These are phyloP conservation scores for Luscinia luscinia DNA, from an alignment of 2,797 vertebrate species.

Conservation along the genomic window DNA sequence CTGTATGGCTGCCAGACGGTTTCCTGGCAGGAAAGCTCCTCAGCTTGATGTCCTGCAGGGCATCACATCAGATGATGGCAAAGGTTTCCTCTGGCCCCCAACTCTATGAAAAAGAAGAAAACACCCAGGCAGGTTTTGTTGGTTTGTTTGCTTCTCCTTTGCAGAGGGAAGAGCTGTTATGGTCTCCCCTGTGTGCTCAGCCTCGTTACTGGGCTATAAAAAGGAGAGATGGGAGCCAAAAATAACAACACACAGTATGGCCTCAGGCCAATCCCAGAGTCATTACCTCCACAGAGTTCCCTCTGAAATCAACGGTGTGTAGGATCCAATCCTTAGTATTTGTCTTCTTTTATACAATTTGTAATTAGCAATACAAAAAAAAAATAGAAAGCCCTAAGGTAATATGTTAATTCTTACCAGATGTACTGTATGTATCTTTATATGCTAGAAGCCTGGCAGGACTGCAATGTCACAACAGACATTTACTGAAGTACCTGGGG, in stretches of 20 bases:
- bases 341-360: constrained; percentile 67
- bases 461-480: constrained; percentile 82
- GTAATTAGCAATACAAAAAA: constrained; percentile 71
- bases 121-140: not conserved
- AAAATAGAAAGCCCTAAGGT: constrained; percentile 58
- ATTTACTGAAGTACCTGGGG: constrained; percentile 82
- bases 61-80: not conserved
- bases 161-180: not conserved
- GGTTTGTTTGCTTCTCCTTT: constrained; percentile 19
- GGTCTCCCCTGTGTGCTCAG: constrained; percentile 22
- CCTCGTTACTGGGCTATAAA: constrained; percentile 12
- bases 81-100: not conserved
- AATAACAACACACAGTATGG: constrained; percentile 14
- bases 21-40: not conserved
- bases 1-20: fast-evolving
- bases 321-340: constrained; percentile 59
- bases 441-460: constrained; percentile 75
- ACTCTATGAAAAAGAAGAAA: constrained; percentile 8
- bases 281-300: not conserved
- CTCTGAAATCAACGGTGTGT: not conserved
- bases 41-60: not conserved
- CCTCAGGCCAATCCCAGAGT: not conserved
- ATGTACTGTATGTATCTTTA: constrained; percentile 73
- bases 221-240: constrained; percentile 21
- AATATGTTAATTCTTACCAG: constrained; percentile 78